A percentile compares a stretch with the other conserved stretches of the same genome.
phyloP scores from a whole-genome alignment of 1,140 invertebrate genomes.

The Aphelenchoides fujianensis region DNA sequence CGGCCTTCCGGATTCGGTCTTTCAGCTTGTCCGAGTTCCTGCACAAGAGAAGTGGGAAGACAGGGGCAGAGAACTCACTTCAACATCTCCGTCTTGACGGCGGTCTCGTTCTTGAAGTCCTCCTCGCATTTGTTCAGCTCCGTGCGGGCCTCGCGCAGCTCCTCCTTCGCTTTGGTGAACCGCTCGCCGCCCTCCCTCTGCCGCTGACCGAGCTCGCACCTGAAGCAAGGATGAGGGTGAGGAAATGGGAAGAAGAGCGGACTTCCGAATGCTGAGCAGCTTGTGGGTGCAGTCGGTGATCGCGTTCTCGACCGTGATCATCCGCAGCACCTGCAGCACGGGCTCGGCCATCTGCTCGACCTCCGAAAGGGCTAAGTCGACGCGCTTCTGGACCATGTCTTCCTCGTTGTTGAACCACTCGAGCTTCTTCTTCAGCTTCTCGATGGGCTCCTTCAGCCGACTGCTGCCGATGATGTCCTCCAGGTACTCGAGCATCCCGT shows the following conservation, averaged over 20 bases:
- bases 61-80: no score
- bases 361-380: background rate
- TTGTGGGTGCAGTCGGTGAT: slow-evolving; percentile 41
- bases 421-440: slow-evolving; percentile 68
- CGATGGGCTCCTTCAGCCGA: slow-evolving; percentile 75
- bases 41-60: no score
- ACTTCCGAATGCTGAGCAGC: slow-evolving; percentile 39
- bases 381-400: background rate
- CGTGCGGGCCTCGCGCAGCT: slow-evolving; percentile 30
- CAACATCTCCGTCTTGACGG: background rate
- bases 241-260: slow-evolving; percentile 16
- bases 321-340: slow-evolving; percentile 36
- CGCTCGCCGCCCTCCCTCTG: background rate
- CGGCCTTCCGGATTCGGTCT: slow-evolving; percentile 24
- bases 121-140: slow-evolving; percentile 40
- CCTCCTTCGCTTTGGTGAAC: slow-evolving; percentile 21
- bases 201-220: background rate
- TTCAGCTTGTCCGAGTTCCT: slow-evolving; percentile 23
- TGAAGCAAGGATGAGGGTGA: background rate
- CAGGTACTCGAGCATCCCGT: no score
- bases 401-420: slow-evolving; percentile 32
- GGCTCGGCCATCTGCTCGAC: slow-evolving; percentile 16
- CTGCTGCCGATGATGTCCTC: no score
- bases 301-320: slow-evolving; percentile 51
- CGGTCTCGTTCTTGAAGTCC: slow-evolving; percentile 25